Base-by-base conservation (phyloP, 1,140 invertebrate species). In the Copidosoma floridanum region DNA sequence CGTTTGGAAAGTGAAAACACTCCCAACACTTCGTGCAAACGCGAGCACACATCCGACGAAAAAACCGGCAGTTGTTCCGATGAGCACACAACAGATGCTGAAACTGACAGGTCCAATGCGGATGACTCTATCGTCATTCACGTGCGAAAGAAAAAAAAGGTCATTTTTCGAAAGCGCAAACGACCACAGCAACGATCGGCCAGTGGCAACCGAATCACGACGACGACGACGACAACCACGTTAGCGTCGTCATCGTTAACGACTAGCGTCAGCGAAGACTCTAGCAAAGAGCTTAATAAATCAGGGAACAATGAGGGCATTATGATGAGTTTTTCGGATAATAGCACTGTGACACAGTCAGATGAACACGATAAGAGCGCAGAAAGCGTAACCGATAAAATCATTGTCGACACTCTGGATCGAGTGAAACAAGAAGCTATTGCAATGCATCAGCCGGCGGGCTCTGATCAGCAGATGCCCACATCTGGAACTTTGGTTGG, bases 21-120 rank as follows among this genome's bases (percentile, higher is more conserved):
- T n/a, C n/a, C n/a, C n/a, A n/a, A n/a, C n/a, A 2, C 21, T n/a
- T 3, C 23, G 1, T 18, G 26, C 16, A 56, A 61, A 24, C 18
- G 16, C 21, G 52, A 55, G 6, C 12, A 20, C 3, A 56, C 32
- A 2, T 38, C 50, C n/a, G 52, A 61, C 14, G 52, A 61, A 1
- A 61, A 61, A 7, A 27, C 43, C 23, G 38, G 8, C 12, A 61
- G 52, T 40, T 55, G 52, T 14, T 62, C 60, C 6, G 60, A 55
- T 0, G 59, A 61, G 2, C 59, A 50, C 26, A 61, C 59, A 2
- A 61, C 73, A 0, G 82, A 82, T 59, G 82, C 81, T 1, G 82
- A 83, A 32, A 79, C 75, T 1, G 82, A 83, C 53, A 80, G 80
- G 44, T 83, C 82, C 0, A 79, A 78, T 18, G 71, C 74, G 0